Conservation (phyloP, 2,888 invertebrate species). For the Parelbella ahira region DNA sequence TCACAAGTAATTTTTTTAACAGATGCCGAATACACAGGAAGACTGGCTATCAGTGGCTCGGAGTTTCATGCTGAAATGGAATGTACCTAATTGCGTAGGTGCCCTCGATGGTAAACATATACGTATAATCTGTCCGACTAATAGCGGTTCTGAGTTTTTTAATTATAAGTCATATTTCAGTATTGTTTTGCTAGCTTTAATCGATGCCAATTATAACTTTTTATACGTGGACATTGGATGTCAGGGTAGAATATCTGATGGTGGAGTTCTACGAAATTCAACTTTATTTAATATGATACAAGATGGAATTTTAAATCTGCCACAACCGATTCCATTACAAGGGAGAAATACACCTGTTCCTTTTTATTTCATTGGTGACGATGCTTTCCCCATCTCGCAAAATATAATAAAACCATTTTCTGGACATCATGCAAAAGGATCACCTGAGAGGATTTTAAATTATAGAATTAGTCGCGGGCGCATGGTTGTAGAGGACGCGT, state of each 20-base stretch:
- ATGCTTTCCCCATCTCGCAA: conserved; percentile 23
- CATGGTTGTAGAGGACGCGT: conserved; percentile 23
- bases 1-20: too few relatives aligned
- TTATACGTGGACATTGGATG: conserved; percentile 31
- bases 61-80: conserved; percentile 10
- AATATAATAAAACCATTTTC: conserved; percentile 23
- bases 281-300: conserved; percentile 8
- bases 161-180: conserved; percentile 34
- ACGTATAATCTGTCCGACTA: conserved; percentile 30
- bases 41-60: conserved; percentile 1
- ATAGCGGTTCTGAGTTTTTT: conserved; percentile 34
- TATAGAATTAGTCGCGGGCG: conserved; percentile 26
- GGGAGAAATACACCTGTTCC: conserved; percentile 1
- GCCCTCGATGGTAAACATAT: conserved; percentile 38
- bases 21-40: neutral
- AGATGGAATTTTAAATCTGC: conserved; percentile 22
- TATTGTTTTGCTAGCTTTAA: conserved; percentile 34
- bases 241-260: conserved; percentile 28
- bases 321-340: conserved; percentile 5
- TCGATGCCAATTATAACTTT: conserved; percentile 34
- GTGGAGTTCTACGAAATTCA: conserved; percentile 8
- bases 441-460: conserved; percentile 21
- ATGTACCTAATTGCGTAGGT: conserved; percentile 34
- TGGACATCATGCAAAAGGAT: conserved; percentile 13
- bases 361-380: conserved; percentile 26